Percentiles rank a stretch among this genome's conserved stretches.
These are phyloP conservation scores for Gasterosteus aculeatus DNA, from an alignment of 2,113 vertebrate species.

Conservation along the genomic window DNA sequence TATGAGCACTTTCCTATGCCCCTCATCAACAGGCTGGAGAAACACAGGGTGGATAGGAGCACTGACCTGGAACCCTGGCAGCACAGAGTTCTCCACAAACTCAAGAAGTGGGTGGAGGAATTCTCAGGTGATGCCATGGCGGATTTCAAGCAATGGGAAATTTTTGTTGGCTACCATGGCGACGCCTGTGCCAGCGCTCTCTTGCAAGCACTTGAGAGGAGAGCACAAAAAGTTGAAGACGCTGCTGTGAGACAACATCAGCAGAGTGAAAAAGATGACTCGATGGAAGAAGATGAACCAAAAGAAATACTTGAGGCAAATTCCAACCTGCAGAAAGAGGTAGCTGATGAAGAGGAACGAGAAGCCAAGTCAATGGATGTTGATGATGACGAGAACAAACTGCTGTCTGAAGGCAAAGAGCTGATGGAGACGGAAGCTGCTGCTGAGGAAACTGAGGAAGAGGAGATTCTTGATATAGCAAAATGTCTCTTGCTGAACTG, in stretches of 20 bases:
- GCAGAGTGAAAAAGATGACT: not conserved
- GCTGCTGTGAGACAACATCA: not conserved
- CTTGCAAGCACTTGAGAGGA: constrained; percentile 74
- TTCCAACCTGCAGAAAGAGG: not conserved
- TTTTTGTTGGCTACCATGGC: constrained; percentile 79
- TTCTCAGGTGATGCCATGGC: constrained; percentile 49
- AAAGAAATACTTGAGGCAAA: constrained; percentile 9
- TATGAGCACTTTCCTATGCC: constrained; percentile 83
- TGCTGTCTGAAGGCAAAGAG: constrained; percentile 1
- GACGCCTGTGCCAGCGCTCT: constrained; percentile 81
- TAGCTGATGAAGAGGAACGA: constrained; percentile 13
- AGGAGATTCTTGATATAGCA: constrained; percentile 71
- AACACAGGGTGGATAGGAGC: constrained; percentile 82
- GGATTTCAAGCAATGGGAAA: constrained; percentile 72
- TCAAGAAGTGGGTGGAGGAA: constrained; percentile 73
- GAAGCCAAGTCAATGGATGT: not conserved
- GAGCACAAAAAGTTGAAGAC: constrained; percentile 21
- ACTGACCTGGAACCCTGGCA: constrained; percentile 79
- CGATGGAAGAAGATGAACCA: constrained; percentile 6
- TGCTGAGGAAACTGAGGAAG: constrained; percentile 54
- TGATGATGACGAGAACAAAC: constrained; percentile 7
- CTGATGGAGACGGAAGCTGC: constrained; percentile 34
- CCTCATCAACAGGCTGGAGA: constrained; percentile 84
- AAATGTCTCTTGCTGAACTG: constrained; percentile 79
- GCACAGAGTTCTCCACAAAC: constrained; percentile 65